Conservation (phyloP, 1,140 invertebrate genomes). For the Drosophila suzukii region DNA sequence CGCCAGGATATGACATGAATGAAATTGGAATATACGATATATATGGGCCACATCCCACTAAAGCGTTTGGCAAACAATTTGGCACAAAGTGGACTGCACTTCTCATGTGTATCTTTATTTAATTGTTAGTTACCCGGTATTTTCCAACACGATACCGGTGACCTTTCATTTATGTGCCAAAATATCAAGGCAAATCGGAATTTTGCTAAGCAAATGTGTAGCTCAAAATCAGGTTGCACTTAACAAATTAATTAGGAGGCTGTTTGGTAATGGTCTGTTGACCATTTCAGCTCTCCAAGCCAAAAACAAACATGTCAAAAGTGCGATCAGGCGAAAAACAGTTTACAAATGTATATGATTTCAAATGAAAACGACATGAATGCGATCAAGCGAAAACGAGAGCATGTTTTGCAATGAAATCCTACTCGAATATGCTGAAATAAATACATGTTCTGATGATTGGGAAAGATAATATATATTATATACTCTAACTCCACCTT, state of each 20-base stretch:
- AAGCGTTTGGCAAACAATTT: slow-evolving; percentile 4
- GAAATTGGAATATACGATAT: background rate
- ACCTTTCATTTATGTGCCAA: no score
- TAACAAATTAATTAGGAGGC: background rate
- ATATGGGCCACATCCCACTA: background rate
- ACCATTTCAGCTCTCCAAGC: background rate
- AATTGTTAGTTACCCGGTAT: background rate
- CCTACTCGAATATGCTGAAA: background rate
- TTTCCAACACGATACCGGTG: no score
- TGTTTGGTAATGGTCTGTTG: no score
- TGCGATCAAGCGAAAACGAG: slow-evolving; percentile 5
- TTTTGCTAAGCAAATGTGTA: background rate
- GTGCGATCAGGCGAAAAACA: background rate
- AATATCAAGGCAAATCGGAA: no score
- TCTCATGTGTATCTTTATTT: background rate
- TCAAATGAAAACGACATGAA: background rate
- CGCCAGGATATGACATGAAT: slow-evolving; percentile 3
- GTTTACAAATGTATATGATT: background rate
- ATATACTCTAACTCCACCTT: no score
- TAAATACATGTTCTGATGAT: background rate
- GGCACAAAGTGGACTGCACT: slow-evolving; percentile 4
- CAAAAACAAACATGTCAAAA: background rate
- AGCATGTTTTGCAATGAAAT: background rate
- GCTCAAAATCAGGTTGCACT: no score
- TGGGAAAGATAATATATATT: no score